phyloP scores from a whole-genome alignment of 2,888 invertebrate genomes.

The Cheilosia vernalis region DNA sequence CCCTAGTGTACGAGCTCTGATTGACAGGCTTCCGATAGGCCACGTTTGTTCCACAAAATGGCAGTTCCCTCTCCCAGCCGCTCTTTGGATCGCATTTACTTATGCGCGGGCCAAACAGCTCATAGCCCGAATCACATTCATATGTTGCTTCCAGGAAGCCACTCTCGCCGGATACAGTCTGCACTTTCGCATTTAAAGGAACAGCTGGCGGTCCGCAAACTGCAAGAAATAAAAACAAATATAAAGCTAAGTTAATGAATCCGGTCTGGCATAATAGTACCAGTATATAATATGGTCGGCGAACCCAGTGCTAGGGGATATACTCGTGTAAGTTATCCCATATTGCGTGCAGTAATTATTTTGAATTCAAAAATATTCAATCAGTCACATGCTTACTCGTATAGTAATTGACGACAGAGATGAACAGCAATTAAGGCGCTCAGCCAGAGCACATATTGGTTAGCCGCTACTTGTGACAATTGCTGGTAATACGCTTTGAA shows the following conservation, averaged over 20 bases:
- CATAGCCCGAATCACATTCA: constrained; percentile 94
- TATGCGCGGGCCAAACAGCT: constrained; percentile 91
- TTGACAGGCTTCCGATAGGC: constrained; percentile 94
- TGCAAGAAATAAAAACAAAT: constrained; percentile 72
- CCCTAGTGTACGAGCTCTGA: constrained; percentile 94
- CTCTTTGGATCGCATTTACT: constrained; percentile 89
- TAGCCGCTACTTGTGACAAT: background rate
- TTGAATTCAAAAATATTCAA: constrained; percentile 15
- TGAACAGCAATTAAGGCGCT: constrained; percentile 24
- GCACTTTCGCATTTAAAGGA: constrained; percentile 91
- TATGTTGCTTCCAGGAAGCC: constrained; percentile 88
- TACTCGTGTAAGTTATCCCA: too few species aligned
- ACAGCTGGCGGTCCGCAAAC: constrained; percentile 93
- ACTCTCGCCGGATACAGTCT: constrained; percentile 83
- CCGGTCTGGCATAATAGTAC: background rate
- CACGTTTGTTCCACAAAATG: constrained; percentile 95
- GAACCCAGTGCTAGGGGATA: constrained; percentile 1
- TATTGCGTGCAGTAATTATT: too few species aligned
- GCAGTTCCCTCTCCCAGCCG: constrained; percentile 91
- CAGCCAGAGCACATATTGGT: background rate
- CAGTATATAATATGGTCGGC: constrained; percentile 6
- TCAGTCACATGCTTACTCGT: constrained; percentile 13
- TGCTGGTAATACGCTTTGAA: constrained; percentile 17
- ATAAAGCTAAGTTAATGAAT: constrained; percentile 14
- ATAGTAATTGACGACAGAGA: constrained; percentile 27